These are phyloP conservation scores for Paramisgurnus dabryanus DNA, from an alignment of 2,113 vertebrate genomes.

Conservation along the genomic window DNA sequence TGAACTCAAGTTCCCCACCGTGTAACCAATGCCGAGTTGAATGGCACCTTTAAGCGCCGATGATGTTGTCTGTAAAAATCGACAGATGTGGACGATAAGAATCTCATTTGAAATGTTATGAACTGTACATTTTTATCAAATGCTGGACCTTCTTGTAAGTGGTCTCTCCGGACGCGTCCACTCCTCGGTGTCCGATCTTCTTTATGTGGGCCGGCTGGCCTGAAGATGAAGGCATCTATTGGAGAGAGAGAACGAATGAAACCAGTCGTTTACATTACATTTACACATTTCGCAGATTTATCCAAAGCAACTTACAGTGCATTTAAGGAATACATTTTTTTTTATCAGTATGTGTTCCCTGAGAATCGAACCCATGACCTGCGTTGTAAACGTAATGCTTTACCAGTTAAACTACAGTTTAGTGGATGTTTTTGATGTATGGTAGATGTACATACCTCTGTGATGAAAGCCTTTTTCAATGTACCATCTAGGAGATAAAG, in stretches of 20 bases:
- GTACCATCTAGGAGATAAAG: slow-evolving; percentile 47
- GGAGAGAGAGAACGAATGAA: slow-evolving; percentile 32
- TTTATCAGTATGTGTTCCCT: no score
- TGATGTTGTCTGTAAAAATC: slow-evolving; percentile 88
- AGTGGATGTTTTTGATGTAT: background rate
- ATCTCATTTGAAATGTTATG: no score
- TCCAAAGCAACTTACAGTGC: no score
- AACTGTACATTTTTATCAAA: no score
- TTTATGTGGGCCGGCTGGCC: slow-evolving; percentile 77
- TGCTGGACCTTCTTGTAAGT: slow-evolving; percentile 86
- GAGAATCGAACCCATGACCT: no score
- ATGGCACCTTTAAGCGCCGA: slow-evolving; percentile 97
- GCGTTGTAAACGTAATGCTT: no score
- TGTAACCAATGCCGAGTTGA: slow-evolving; percentile 98
- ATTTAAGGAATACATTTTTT: no score
- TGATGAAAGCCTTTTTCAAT: slow-evolving; percentile 51
- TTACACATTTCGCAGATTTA: no score
- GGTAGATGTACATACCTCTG: slow-evolving; percentile 51
- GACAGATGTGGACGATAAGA: background rate
- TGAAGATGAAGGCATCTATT: slow-evolving; percentile 66
- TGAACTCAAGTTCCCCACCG: slow-evolving; percentile 95
- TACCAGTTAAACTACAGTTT: background rate
- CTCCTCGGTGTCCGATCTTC: slow-evolving; percentile 84
- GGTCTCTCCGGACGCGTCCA: slow-evolving; percentile 87
- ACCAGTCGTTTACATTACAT: background rate